Evolutionary conservation across 2,888 invertebrate species (phyloP), one percentile per base, ranked within the genome.

Genomic region (Artemia sp.): DNA sequence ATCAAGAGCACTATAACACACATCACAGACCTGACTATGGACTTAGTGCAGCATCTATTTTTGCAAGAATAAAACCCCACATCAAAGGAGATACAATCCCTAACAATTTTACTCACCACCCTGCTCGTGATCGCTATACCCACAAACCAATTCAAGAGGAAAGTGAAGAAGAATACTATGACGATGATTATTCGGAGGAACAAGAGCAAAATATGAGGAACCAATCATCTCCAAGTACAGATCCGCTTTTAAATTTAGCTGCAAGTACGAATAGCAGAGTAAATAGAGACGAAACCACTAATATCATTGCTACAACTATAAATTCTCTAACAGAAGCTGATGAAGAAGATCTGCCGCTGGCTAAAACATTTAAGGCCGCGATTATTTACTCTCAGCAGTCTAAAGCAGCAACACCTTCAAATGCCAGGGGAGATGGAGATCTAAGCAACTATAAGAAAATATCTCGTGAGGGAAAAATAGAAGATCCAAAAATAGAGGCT

Each of bases 41-140:
- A n/a, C 52, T 71, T 10, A 71, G 69, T 11, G 71, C 71, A 12
- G 71, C 71, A n/a, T 71, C 71, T 12, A 69, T 67, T 19, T 71
- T 52, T 53, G 71, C 71, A 14, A 19, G 69, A 12, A 51, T 66
- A 52, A 51, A 69, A 53, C 71, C 69, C n/a, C 51, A 53, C 51
- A 67, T 14, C 51, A 69, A 12, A 52, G 52, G 51, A 14, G 67
- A 7, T 53, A 67, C 66, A n/a, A 58, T 14, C 64, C 68, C 11
- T 52, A 51, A 51, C 67, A 51, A 14, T 24, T 58, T 7, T 67
- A 52, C 8, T 52, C 64, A 51, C 51, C 50, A 24, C 9, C 51
- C n/a, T 64, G 24, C 2, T 58, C 67, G 6, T 51, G 67, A 12
- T 67, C 71, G 24, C 67, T 69, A 19, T 52, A 66, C 14, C 66